Evolutionary conservation across 2,888 invertebrate species (phyloP), one percentile per base, ranked within the genome.

Genomic region (Melanostoma mellinum): DNA sequence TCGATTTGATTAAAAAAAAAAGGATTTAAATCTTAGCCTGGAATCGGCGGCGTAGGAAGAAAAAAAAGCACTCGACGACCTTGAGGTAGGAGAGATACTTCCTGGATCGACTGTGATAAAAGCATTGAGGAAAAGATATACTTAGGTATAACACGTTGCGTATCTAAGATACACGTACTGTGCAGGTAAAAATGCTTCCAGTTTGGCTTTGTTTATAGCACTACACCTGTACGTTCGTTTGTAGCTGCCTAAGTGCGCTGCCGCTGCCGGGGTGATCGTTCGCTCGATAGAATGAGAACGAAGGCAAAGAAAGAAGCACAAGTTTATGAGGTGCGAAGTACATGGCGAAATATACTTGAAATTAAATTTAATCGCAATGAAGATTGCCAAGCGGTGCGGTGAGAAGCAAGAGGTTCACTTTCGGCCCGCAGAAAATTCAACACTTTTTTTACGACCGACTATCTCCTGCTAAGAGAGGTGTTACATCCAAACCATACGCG

Each of bases 291-390:
- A 63, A 38, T 55, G 42, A 38, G 50, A 36, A 53, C 50, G 46
- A 48, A 58, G 55, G 33, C 56, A 44, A 40, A 30, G 20, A 33
- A 48, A 65, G 38, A 60, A 40, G 35, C 42, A 20, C 38, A 53
- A 67, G 74, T 84, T 84, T 84, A 84, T 79, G 84, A 84, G 84
- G 84, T 84, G 84, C 79, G 74, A 79, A 84, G 79, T 79, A 82
- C 82, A 84, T 60, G 79, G 84, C 84, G 78, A 75, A 84, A 79
- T 84, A 84, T 79, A 79, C 78, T 79, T 55, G 79, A 84, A 84
- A 84, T 84, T 84, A 79, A 84, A 84, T 84, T 79, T 84, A 84
- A 84, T 84, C 84, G 74, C 84, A 79, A 71, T 69, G 61, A 60
- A 79, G 69, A 74, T 84, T 74, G 42, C 61, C 68, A 65, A 10